Evolutionary conservation across 2,888 invertebrate species (phyloP).

Genomic region (Idaea dimidiata): DNA sequence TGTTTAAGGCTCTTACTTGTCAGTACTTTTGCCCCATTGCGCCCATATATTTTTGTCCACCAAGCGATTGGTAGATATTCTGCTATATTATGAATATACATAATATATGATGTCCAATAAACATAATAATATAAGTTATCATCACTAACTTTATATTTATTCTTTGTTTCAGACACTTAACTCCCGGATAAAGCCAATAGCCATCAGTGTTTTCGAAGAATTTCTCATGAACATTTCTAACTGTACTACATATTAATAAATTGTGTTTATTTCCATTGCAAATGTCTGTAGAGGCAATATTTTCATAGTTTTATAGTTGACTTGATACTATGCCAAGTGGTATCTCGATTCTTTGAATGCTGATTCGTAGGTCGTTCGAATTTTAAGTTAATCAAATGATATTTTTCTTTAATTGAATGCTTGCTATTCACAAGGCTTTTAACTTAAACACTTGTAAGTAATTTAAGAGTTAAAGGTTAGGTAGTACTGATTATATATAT

Average conservation of each 20-base stretch:
- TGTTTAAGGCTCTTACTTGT: too few species aligned
- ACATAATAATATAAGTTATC: background rate
- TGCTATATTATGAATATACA: background rate
- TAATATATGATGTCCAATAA: background rate
- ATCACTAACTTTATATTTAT: background rate
- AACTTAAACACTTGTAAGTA: too few species aligned
- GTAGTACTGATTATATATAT: too few species aligned
- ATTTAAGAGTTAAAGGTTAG: too few species aligned
- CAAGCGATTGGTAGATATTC: background rate
- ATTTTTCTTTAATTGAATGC: too few species aligned
- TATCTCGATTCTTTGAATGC: constrained; percentile 37
- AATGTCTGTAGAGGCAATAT: constrained; percentile 40
- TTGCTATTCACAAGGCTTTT: too few species aligned
- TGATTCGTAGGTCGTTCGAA: constrained; percentile 3
- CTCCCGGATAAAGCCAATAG: constrained; percentile 9
- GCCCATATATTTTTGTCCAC: background rate
- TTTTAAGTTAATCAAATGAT: constrained; percentile 5
- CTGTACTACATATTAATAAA: constrained; percentile 36
- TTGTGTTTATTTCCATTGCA: constrained; percentile 40
- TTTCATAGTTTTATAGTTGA: constrained; percentile 49
- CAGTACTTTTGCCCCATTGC: too few species aligned
- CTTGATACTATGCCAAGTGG: constrained; percentile 44
- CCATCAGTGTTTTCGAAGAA: constrained; percentile 12
- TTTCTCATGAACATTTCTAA: constrained; percentile 29
- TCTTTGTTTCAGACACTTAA: constrained; percentile 21